Evolutionary conservation across 2,113 vertebrate species (phyloP).

Genomic region (Podarcis muralis): DNA sequence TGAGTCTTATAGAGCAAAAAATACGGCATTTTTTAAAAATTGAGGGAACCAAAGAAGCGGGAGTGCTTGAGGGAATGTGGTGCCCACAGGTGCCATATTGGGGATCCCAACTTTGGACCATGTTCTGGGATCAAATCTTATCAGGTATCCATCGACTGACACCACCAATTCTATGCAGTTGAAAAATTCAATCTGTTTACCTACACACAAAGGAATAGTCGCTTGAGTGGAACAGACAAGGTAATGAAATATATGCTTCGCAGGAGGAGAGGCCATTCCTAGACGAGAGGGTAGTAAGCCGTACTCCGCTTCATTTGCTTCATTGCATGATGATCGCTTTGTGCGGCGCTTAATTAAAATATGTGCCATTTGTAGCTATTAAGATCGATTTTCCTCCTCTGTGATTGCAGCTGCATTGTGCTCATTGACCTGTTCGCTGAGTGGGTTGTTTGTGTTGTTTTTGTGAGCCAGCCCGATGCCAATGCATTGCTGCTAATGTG

Average conservation of each 20-base stretch:
- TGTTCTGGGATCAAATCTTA: not conserved
- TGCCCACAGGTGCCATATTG: too few relatives aligned
- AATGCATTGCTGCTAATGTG: not conserved
- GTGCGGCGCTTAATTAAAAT: constrained; percentile 1
- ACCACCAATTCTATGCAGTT: not conserved
- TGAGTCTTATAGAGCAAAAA: too few relatives aligned
- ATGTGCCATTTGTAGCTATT: not conserved
- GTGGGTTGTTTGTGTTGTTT: not conserved
- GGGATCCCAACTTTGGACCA: not conserved
- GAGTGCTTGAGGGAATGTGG: too few relatives aligned
- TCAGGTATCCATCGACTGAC: not conserved
- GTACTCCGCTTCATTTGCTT: not conserved
- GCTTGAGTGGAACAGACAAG: too few relatives aligned
- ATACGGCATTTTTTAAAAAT: too few relatives aligned
- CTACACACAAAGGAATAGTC: not conserved
- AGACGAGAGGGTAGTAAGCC: not conserved
- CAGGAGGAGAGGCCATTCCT: not conserved
- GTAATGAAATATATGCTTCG: not conserved
- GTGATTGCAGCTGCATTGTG: not conserved
- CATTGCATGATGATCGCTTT: not conserved
- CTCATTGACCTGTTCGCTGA: not conserved
- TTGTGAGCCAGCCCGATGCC: not conserved
- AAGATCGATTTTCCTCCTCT: not conserved
- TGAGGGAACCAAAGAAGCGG: too few relatives aligned
- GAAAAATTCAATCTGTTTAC: not conserved